A percentile compares a stretch with the other conserved stretches of the same genome.
Evolutionary conservation across 2,113 vertebrate species (phyloP).

Genomic region (Cebus imitator): DNA sequence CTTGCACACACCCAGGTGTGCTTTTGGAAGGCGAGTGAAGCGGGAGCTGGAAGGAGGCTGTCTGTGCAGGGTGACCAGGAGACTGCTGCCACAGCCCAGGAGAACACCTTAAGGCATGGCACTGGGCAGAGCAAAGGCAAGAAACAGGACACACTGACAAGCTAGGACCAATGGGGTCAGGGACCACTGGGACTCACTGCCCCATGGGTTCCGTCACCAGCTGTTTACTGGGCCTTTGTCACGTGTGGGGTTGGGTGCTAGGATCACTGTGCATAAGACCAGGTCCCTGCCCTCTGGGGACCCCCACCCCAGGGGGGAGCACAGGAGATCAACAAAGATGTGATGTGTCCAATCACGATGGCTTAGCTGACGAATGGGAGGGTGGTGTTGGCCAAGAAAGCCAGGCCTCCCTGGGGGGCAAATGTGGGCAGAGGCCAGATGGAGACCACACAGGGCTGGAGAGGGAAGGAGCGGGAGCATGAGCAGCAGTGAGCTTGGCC

Average conservation of each 20-base stretch:
- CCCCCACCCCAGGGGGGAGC: too few relatives aligned
- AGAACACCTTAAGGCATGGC: background rate
- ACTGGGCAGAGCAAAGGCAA: background rate
- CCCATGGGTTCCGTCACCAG: background rate
- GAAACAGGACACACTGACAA: background rate
- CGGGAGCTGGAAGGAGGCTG: fast-evolving
- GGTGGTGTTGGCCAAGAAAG: background rate
- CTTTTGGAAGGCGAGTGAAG: too few relatives aligned
- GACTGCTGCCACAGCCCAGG: background rate
- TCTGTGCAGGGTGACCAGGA: background rate
- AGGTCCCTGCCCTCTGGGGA: background rate
- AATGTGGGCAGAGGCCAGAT: background rate
- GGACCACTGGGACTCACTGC: background rate
- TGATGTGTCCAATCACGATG: too few relatives aligned
- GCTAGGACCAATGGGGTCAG: background rate
- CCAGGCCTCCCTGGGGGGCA: background rate
- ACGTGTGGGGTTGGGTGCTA: too few relatives aligned
- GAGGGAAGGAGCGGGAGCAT: background rate
- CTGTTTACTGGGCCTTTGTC: too few relatives aligned
- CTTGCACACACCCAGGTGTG: background rate
- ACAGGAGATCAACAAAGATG: too few relatives aligned
- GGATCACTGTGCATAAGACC: too few relatives aligned
- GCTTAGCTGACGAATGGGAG: background rate
- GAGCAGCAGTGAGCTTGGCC: background rate
- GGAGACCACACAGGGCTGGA: background rate